A percentile compares a stretch with the other conserved stretches of the same genome.
Conservation (phyloP, 1,140 invertebrate species). For the Habropoda laboriosa region DNA sequence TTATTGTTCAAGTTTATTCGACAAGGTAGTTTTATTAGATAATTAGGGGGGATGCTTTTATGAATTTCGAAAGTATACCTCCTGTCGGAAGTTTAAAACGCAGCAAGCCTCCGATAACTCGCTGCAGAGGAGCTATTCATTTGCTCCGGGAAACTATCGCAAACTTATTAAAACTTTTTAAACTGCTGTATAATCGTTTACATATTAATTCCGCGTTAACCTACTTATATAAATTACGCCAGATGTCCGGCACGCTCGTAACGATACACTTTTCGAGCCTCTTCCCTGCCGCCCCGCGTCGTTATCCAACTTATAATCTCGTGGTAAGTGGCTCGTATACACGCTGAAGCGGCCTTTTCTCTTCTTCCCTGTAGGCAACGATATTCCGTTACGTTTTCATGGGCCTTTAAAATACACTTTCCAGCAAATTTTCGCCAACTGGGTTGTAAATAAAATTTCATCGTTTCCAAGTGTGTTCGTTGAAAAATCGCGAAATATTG, state of each 20-base stretch:
- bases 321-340: background rate
- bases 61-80: background rate
- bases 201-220: conserved; percentile 23
- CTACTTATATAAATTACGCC: conserved; percentile 11
- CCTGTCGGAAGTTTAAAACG: background rate
- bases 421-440: background rate
- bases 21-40: background rate
- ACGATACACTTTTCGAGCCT: background rate
- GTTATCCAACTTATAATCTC: background rate
- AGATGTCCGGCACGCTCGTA: background rate
- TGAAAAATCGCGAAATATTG: too few relatives aligned
- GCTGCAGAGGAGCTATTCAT: background rate
- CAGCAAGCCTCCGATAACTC: background rate
- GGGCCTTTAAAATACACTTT: too few relatives aligned
- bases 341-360: background rate
- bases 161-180: conserved; percentile 26
- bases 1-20: background rate
- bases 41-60: background rate
- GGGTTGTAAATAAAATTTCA: too few relatives aligned
- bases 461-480: too few relatives aligned
- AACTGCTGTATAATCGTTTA: conserved; percentile 9
- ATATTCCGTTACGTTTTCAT: background rate
- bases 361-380: fast-evolving
- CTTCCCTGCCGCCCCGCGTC: background rate
- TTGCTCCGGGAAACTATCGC: conserved; percentile 10